Percentiles rank a stretch among this genome's conserved stretches.
Conservation (phyloP, 1,140 invertebrate species). For the Drosophila sechellia region DNA sequence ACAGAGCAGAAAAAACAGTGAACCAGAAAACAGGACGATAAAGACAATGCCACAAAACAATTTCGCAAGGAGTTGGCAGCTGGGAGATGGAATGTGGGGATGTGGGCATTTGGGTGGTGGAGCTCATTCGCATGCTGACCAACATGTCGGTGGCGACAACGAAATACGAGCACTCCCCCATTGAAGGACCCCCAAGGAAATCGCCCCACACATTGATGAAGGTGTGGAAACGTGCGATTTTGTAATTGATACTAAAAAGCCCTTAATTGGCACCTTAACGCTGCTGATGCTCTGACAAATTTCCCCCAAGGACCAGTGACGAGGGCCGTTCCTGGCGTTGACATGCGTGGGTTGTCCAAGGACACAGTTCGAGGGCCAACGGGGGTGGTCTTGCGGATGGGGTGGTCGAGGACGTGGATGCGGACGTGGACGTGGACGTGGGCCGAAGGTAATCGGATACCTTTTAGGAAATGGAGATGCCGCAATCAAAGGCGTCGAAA, state of each 20-base stretch:
- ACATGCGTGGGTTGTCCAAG: slow-evolving; percentile 70
- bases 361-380: slow-evolving; percentile 11
- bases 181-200: slow-evolving; percentile 27
- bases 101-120: not conserved
- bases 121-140: slow-evolving; percentile 56
- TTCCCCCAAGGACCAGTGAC: slow-evolving; percentile 78
- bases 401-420: not conserved
- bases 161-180: slow-evolving; percentile 32
- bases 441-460: slow-evolving; percentile 61
- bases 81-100: not conserved
- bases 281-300: slow-evolving; percentile 84
- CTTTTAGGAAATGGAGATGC: slow-evolving; percentile 69
- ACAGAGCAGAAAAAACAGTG: slow-evolving; percentile 20
- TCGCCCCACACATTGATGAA: slow-evolving; percentile 59
- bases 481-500: slow-evolving; percentile 52
- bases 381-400: slow-evolving; percentile 13
- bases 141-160: slow-evolving; percentile 56
- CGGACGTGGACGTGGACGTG: not conserved
- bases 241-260: slow-evolving; percentile 84
- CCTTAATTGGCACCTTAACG: slow-evolving; percentile 84
- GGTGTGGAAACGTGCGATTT: slow-evolving; percentile 83
- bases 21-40: slow-evolving; percentile 39
- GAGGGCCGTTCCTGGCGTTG: slow-evolving; percentile 54
- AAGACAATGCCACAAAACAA: slow-evolving; percentile 79
- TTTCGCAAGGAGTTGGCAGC: slow-evolving; percentile 49